phyloP scores from a whole-genome alignment of 53 echinoderm and acorn worm species.

The Apostichopus leukothele region DNA sequence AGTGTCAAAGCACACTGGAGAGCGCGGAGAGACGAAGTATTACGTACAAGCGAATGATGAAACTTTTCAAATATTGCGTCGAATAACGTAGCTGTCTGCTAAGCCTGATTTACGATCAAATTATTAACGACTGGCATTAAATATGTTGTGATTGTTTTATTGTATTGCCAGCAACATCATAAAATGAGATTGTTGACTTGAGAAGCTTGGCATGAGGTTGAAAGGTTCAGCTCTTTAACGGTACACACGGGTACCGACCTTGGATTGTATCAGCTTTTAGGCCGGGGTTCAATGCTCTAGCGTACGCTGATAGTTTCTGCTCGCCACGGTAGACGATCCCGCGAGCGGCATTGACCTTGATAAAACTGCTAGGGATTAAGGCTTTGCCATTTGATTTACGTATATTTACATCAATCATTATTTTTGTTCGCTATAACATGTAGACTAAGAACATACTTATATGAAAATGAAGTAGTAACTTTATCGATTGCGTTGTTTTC shows the following conservation, averaged over 20 bases:
- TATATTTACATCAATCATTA: slow-evolving; percentile 5
- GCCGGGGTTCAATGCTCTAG: slow-evolving; percentile 48
- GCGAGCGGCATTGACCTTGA: slow-evolving; percentile 36
- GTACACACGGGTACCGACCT: slow-evolving; percentile 33
- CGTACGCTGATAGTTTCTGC: neutral
- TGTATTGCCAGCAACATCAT: slow-evolving; percentile 39
- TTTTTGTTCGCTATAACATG: too few species aligned
- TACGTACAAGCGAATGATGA: neutral
- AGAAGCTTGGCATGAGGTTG: slow-evolving; percentile 24
- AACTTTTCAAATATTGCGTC: neutral
- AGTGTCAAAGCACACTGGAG: neutral
- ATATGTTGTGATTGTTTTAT: slow-evolving; percentile 51
- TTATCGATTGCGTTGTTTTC: too few species aligned
- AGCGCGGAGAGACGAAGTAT: neutral
- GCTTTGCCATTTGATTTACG: slow-evolving; percentile 36
- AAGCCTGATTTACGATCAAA: slow-evolving; percentile 23
- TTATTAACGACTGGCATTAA: slow-evolving; percentile 43
- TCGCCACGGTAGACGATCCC: neutral
- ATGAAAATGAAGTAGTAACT: too few species aligned
- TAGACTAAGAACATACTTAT: too few species aligned
- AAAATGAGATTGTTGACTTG: slow-evolving; percentile 32
- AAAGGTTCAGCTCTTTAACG: slow-evolving; percentile 30
- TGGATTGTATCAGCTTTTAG: slow-evolving; percentile 37
- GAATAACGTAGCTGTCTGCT: neutral
- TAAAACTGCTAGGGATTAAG: slow-evolving; percentile 28